These are phyloP conservation scores for Callipepla californica DNA, from an alignment of 2,113 vertebrate genomes.

Conservation along the genomic window DNA sequence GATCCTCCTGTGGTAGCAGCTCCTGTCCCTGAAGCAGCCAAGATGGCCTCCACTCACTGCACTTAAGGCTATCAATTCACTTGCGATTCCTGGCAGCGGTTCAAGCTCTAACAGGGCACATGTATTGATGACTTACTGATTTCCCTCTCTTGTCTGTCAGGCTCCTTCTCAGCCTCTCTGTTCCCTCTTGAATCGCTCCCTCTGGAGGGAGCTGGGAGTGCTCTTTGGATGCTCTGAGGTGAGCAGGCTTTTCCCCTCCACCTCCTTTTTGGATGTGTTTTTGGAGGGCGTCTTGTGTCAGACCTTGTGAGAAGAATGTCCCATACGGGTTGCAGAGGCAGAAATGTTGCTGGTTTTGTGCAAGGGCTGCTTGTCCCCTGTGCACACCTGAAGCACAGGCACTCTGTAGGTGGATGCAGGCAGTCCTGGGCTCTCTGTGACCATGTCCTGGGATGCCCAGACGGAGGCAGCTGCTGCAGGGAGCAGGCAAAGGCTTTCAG, in stretches of 20 bases:
- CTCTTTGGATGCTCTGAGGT: background rate
- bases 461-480: conserved; percentile 12
- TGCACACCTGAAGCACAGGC: background rate
- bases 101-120: conserved; percentile 9
- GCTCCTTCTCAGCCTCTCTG: rapidly evolving
- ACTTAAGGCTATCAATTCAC: conserved; percentile 34
- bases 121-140: conserved; percentile 51
- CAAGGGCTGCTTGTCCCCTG: background rate
- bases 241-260: background rate
- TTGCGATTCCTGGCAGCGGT: conserved; percentile 27
- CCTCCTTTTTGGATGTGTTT: background rate
- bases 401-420: no score
- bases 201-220: background rate
- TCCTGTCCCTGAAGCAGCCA: conserved; percentile 39
- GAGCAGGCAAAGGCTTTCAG: rapidly evolving
- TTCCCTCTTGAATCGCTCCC: background rate
- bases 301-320: background rate
- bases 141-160: background rate
- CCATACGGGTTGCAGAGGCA: rapidly evolving
- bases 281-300: background rate
- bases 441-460: conserved; percentile 28
- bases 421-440: background rate
- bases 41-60: conserved; percentile 58
- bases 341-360: background rate
- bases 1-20: background rate